phyloP scores from a whole-genome alignment of 2,113 vertebrate genomes.

The Zonotrichia leucophrys region DNA sequence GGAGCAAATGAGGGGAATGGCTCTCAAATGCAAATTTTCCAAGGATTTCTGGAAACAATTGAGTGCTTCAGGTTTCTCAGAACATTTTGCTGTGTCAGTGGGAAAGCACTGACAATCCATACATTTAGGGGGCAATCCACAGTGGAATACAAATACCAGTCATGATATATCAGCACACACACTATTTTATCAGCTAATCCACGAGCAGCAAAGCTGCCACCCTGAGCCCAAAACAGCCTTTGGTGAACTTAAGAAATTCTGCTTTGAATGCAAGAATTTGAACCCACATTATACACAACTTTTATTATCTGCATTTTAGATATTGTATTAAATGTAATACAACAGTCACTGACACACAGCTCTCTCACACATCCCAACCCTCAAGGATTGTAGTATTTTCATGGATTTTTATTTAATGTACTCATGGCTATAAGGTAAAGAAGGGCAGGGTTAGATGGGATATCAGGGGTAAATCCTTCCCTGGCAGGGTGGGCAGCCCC shows the following conservation, averaged over 20 bases:
- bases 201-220: background rate
- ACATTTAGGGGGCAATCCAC: background rate
- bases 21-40: background rate
- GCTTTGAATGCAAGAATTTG: background rate
- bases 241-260: background rate
- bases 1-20: background rate
- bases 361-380: background rate
- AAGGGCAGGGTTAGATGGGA: background rate
- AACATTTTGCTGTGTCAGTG: background rate
- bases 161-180: background rate
- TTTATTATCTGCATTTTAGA: background rate
- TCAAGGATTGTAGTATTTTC: background rate
- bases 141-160: background rate
- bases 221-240: background rate
- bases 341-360: accelerated
- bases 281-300: background rate
- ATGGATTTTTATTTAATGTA: background rate
- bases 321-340: background rate
- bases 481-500: background rate
- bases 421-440: background rate
- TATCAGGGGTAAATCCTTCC: background rate
- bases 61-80: background rate
- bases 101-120: background rate
- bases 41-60: background rate
- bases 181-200: background rate